Base-by-base conservation (phyloP, 2,797 vertebrate genomes). In the Acipenser ruthenus region DNA sequence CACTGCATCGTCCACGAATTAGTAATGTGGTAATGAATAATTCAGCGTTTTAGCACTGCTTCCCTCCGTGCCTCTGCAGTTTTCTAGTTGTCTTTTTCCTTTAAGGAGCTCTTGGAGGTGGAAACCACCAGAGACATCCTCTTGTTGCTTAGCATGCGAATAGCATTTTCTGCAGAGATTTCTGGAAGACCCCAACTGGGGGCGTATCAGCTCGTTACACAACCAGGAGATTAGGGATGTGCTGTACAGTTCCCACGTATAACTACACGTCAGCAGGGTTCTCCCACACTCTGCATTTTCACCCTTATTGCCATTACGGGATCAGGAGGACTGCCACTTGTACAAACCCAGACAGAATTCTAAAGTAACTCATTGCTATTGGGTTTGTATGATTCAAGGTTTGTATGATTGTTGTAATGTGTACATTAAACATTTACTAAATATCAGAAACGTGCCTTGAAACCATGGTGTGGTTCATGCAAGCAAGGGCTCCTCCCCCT, bases 71-170 rank as follows among this genome's bases (percentile, higher is more conserved):
- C 68, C 60, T 71, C 68, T 66, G 13, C 56, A 70, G 68, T 71
- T 72, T 69, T 71, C 18, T 12, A n/a, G 60, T 72, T 65, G 47
- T 69, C 71, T 65, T 65, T 49, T 12, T n/a, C 0, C 12, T 2
- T 69, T 67, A 63, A 18, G n/a, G 15, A 7, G 7, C 61, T 23
- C 50, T 47, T 63, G 47, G 6, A 58, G 55, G 9, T 62, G 61
- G 12, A 53, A 2, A 68, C 12, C 72, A 71, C 72, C 61, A 71
- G 74, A 75, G 79, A 15, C 68, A 69, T 68, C 64, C 68, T 74
- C 69, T 70, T 63, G 64, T 69, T 83, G 70, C 79, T 87, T 82
- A 69, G 71, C 76, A 80, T 80, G 80, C 81, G 75, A 74, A 74
- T 73, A 68, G 63, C 67, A 68, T 12, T 66, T 76, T 80, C 75